phyloP scores from a whole-genome alignment of 2,888 invertebrate species.

The Pristionchus fissidentatus region DNA sequence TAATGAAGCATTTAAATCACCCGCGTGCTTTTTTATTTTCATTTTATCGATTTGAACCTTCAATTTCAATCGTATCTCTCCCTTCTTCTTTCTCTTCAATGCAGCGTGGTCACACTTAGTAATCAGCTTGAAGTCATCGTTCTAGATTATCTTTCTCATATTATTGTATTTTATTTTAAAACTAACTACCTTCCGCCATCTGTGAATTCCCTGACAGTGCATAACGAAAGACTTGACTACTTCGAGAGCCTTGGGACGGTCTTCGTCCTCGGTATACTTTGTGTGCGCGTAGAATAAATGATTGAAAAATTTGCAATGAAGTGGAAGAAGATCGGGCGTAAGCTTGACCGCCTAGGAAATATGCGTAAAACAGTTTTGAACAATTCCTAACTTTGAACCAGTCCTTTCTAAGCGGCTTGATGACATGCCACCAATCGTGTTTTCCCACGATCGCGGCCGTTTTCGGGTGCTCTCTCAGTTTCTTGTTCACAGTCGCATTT shows the following conservation, averaged over 20 bases:
- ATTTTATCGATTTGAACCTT: not conserved
- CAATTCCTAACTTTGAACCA: not conserved
- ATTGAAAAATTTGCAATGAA: not conserved
- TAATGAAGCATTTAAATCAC: not conserved
- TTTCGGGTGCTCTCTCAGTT: no score
- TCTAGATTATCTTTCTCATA: not conserved
- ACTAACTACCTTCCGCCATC: not conserved
- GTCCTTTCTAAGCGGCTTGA: not conserved
- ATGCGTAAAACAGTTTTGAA: not conserved
- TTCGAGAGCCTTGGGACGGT: not conserved
- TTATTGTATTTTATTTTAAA: not conserved
- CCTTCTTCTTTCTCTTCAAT: not conserved
- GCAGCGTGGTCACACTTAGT: not conserved
- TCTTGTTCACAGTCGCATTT: no score
- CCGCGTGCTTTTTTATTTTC: not conserved
- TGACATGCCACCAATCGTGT: no score
- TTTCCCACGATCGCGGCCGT: no score
- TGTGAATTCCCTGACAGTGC: not conserved
- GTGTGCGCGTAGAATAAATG: not conserved
- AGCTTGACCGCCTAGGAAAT: not conserved
- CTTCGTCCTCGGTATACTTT: not conserved
- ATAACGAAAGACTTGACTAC: not conserved
- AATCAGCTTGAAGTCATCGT: not conserved
- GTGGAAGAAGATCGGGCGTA: not conserved
- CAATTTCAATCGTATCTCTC: not conserved